Evolutionary conservation across 2,113 vertebrate species (phyloP).

Genomic region (Prietella phreatophila): DNA sequence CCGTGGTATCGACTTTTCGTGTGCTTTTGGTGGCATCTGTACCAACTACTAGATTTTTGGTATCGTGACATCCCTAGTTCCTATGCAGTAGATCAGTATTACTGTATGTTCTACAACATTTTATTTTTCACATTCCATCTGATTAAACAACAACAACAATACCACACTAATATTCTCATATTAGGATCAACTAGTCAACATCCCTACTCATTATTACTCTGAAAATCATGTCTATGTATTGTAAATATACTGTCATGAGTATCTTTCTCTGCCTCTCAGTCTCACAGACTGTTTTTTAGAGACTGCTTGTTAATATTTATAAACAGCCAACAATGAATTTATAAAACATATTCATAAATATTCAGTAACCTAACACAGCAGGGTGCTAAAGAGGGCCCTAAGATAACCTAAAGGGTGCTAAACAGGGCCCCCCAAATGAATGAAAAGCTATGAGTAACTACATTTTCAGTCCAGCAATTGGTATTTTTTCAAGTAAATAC

Average conservation of each 20-base stretch:
- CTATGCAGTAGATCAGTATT: neutral
- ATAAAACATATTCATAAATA: neutral
- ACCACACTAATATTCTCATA: neutral
- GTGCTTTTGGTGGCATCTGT: too few relatives aligned
- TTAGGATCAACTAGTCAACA: neutral
- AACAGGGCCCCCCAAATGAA: too few relatives aligned
- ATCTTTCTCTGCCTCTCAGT: neutral
- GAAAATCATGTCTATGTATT: too few relatives aligned
- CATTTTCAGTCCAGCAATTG: neutral
- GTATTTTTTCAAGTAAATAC: neutral
- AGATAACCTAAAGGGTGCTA: too few relatives aligned
- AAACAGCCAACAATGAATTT: neutral
- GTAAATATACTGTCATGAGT: neutral
- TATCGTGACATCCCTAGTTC: too few relatives aligned
- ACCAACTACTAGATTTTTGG: too few relatives aligned
- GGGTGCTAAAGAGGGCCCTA: too few relatives aligned
- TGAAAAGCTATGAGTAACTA: neutral
- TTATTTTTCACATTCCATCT: neutral
- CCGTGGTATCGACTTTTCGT: too few relatives aligned
- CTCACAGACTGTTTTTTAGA: neutral
- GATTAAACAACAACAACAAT: neutral
- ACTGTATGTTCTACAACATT: neutral
- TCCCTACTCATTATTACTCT: neutral
- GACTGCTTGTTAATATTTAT: too few relatives aligned
- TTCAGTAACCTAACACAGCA: too few relatives aligned